Percentiles rank a stretch among this genome's conserved stretches.
These are phyloP conservation scores for Diplodus puntazzo DNA, from an alignment of 2,797 vertebrate species.

Conservation along the genomic window DNA sequence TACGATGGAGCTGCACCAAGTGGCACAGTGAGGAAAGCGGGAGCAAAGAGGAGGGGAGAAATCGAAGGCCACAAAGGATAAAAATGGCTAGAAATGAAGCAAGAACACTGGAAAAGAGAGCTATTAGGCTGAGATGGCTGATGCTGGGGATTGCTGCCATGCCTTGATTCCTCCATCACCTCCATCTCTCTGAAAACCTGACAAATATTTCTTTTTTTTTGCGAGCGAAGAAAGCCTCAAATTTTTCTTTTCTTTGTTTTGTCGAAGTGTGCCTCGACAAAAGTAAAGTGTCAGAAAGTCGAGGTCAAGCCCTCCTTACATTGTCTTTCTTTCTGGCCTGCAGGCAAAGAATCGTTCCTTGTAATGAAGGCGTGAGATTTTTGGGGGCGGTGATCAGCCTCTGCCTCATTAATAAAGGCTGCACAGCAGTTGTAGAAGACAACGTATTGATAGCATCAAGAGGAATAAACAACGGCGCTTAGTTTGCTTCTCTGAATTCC, in stretches of 20 bases:
- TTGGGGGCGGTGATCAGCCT: conserved; percentile 58
- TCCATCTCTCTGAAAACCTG: conserved; percentile 55
- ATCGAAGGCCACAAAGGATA: neutral
- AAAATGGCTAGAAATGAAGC: conserved; percentile 7
- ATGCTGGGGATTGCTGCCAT: conserved; percentile 43
- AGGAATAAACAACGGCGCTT: conserved; percentile 46
- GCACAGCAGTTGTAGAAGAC: conserved; percentile 66
- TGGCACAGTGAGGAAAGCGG: conserved; percentile 4
- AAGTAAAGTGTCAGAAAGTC: conserved; percentile 22
- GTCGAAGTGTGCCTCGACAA: conserved; percentile 13
- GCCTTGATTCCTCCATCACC: conserved; percentile 51
- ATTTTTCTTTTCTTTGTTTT: neutral
- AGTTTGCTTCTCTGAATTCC: conserved; percentile 33
- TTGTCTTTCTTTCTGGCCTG: conserved; percentile 38
- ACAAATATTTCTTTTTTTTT: conserved; percentile 33
- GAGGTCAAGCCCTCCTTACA: conserved; percentile 53
- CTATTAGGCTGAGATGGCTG: conserved; percentile 48
- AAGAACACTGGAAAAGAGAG: conserved; percentile 31
- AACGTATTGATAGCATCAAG: conserved; percentile 65
- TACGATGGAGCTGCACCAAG: conserved; percentile 24
- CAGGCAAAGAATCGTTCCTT: conserved; percentile 46
- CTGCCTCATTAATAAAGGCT: conserved; percentile 68
- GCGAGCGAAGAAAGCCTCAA: conserved; percentile 3
- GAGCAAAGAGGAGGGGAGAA: neutral
- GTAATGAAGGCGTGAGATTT: conserved; percentile 54